phyloP scores from a whole-genome alignment of 2,113 vertebrate species.

The Neotragus pygmaeus region DNA sequence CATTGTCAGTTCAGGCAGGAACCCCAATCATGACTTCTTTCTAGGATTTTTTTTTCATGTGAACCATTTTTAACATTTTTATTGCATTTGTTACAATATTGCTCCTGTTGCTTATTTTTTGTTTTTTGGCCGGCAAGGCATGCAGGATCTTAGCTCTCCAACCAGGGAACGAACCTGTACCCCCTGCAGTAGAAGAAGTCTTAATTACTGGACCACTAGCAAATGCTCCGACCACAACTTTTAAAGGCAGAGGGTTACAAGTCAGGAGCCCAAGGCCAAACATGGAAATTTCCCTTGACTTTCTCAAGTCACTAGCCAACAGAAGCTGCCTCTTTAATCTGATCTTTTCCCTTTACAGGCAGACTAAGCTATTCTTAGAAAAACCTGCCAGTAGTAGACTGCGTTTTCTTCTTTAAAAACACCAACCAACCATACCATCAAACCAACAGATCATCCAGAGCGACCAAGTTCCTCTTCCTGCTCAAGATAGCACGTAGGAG shows the following conservation, averaged over 20 bases:
- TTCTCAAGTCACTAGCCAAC: neutral
- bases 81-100: neutral
- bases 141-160: accelerated
- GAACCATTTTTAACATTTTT: neutral
- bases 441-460: neutral
- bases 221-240: neutral
- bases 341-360: neutral
- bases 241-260: neutral
- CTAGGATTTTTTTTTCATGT: neutral
- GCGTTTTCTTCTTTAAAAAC: neutral
- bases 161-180: neutral
- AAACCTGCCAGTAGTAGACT: neutral
- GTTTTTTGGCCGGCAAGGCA: neutral
- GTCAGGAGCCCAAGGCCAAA: neutral
- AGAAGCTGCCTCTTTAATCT: neutral
- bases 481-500: neutral
- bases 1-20: neutral
- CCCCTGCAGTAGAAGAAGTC: neutral
- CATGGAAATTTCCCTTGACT: neutral
- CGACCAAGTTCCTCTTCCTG: neutral
- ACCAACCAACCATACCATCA: neutral
- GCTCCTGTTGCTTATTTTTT: neutral
- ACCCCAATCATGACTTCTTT: neutral
- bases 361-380: constrained; percentile 27
- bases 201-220: neutral